phyloP scores from a whole-genome alignment of 2,888 invertebrate species.

The Bembecia ichneumoniformis region DNA sequence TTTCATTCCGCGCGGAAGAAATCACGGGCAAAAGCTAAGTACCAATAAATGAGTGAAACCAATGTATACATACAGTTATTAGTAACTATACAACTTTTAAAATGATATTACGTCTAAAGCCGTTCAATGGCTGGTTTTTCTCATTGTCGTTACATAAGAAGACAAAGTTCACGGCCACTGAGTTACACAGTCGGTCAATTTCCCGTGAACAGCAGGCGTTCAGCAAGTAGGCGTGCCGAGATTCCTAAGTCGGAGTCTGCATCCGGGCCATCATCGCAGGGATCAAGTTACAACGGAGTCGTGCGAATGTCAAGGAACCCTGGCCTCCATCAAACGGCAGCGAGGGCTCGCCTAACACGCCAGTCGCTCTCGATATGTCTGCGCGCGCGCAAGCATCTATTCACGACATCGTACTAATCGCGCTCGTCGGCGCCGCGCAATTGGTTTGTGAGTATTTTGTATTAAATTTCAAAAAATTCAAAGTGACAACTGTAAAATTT shows the following conservation, averaged over 20 bases:
- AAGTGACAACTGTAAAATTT: too few relatives aligned
- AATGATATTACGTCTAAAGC: too few relatives aligned
- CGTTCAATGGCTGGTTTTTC: background rate
- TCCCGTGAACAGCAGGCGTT: conserved; percentile 38
- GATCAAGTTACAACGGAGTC: conserved; percentile 52
- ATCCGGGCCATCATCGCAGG: conserved; percentile 60
- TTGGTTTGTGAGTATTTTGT: conserved; percentile 38
- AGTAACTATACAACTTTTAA: too few relatives aligned
- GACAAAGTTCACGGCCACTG: conserved; percentile 54
- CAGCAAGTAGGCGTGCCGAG: conserved; percentile 55
- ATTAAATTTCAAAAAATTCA: too few relatives aligned
- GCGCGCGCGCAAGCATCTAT: conserved; percentile 44
- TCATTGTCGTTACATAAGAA: conserved; percentile 39
- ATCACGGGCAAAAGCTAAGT: too few relatives aligned
- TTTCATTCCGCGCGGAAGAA: too few relatives aligned
- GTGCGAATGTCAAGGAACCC: conserved; percentile 70
- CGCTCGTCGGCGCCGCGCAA: conserved; percentile 17
- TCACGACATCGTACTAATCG: conserved; percentile 15
- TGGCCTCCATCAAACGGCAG: conserved; percentile 13
- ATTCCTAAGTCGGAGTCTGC: conserved; percentile 63
- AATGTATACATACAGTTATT: too few relatives aligned
- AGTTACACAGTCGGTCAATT: conserved; percentile 36
- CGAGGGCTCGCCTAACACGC: conserved; percentile 13
- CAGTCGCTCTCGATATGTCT: conserved; percentile 61
- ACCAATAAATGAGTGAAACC: too few relatives aligned